phyloP scores from a whole-genome alignment of 2,113 vertebrate genomes.

The Zeus faber region DNA sequence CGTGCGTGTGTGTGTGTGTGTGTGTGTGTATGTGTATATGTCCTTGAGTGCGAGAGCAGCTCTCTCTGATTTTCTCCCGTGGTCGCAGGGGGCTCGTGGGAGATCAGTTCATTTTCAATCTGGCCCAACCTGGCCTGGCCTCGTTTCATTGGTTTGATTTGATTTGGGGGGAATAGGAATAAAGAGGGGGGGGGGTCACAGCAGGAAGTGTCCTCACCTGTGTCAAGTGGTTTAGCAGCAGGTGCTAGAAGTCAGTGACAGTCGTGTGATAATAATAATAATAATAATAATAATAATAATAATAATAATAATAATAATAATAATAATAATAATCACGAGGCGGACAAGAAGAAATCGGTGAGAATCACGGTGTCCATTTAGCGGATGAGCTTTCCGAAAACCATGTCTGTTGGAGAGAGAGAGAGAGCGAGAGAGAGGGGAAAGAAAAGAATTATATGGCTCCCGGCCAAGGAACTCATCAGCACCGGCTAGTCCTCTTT shows the following conservation, averaged over 20 bases:
- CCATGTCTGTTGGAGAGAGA: no score
- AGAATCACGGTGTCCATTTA: conserved; percentile 60
- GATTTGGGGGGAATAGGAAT: conserved; percentile 1
- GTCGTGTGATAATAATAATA: conserved; percentile 38
- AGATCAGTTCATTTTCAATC: conserved; percentile 4
- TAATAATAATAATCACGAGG: conserved; percentile 52
- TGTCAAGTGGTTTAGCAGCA: conserved; percentile 54
- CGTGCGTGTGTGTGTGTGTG: background rate
- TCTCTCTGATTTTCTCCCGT: no score
- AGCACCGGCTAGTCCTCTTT: conserved; percentile 14
- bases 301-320: conserved; percentile 50
- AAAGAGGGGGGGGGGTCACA: conserved; percentile 19
- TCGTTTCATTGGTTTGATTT: conserved; percentile 4
- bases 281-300: conserved; percentile 55
- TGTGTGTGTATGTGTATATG: no score
- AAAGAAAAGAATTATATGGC: conserved; percentile 39
- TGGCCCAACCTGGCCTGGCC: conserved; percentile 1
- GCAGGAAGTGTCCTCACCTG: conserved; percentile 44
- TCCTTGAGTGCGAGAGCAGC: no score
- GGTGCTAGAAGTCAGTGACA: conserved; percentile 63
- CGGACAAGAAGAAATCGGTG: conserved; percentile 20
- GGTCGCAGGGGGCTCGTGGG: no score
- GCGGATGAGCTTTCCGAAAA: conserved; percentile 55
- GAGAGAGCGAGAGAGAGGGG: no score
- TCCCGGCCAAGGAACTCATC: conserved; percentile 33